Conservation (phyloP, 2,888 invertebrate genomes). For the Lochmaea crataegi region DNA sequence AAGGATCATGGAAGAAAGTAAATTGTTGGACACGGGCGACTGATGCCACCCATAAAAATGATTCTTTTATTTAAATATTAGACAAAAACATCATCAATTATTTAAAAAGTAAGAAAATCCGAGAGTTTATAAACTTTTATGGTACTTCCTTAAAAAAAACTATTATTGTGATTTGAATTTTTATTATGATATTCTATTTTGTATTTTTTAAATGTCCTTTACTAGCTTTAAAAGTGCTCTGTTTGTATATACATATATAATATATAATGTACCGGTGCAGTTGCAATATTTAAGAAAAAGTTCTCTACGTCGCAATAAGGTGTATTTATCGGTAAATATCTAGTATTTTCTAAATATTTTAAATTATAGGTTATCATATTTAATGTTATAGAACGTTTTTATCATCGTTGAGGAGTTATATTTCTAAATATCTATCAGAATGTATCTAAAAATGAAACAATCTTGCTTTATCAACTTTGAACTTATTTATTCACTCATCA, state of each 20-base stretch:
- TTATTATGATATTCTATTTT: slow-evolving; percentile 27
- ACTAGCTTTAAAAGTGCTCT: slow-evolving; percentile 28
- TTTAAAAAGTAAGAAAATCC: slow-evolving; percentile 19
- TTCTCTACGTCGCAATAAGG: slow-evolving; percentile 21
- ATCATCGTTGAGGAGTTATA: background rate
- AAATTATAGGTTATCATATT: background rate
- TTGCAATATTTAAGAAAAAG: slow-evolving; percentile 24
- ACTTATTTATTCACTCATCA: too few species aligned
- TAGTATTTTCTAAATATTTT: slow-evolving; percentile 1
- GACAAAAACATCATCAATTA: slow-evolving; percentile 35
- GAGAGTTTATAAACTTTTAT: slow-evolving; percentile 16
- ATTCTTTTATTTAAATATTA: slow-evolving; percentile 11
- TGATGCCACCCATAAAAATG: slow-evolving; percentile 65
- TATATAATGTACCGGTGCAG: slow-evolving; percentile 15
- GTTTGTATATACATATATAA: slow-evolving; percentile 20
- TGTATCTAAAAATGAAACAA: background rate
- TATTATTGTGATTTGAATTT: slow-evolving; percentile 35
- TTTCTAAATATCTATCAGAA: background rate
- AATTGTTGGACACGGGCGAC: slow-evolving; percentile 86
- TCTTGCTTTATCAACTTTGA: background rate
- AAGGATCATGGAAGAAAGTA: slow-evolving; percentile 91
- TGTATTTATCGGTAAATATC: slow-evolving; percentile 29
- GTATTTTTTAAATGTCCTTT: slow-evolving; percentile 28
- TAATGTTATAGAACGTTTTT: background rate
- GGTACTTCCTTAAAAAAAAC: slow-evolving; percentile 29